Base-by-base conservation (phyloP, 2,113 vertebrate genomes). In the Syngnathus scovelli region DNA sequence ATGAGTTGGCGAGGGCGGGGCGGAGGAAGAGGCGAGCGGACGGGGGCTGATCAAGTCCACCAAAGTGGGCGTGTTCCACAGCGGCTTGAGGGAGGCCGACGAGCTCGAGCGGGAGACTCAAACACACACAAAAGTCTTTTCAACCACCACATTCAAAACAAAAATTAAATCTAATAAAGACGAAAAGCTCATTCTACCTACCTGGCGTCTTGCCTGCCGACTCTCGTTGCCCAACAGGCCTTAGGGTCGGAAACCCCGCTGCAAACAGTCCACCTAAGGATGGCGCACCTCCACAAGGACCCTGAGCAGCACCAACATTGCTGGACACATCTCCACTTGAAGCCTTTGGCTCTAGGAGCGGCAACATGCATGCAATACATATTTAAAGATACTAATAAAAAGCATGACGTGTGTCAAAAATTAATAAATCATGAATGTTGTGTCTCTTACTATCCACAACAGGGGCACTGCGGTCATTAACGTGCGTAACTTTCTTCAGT, bases 211-310 rank as follows among this genome's bases (percentile, higher is more conserved):
- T 87, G 38, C 61, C 75, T 64, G 72, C 39, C 59, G 21, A 0
- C 63, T 98, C 94, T 85, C 94, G 92, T 83, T 98, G 94, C 71
- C 95, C 93, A 56, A 89, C 87, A 5, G 95, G 94, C 80, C 92
- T 93, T 49, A 99, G 91, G 21, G 93, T 91, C 37, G 97, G 97
- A 86, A 99, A 99, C 49, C 97, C 96, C 55, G 92, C 93, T 41
- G 95, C 92, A 89, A 99, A 99, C 39, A 99, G 92, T 11, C 93
- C 95, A 59, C 94, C 92, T 78, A 95, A 67, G 59, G 92, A 87
- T 5, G 91, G 92, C 23, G 78, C 74, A n/a, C 87, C 90, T 56
- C 78, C 56, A n/a, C 75, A 81, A 46, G 84, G 60, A 23, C 81
- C 80, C 55, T 85, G 83, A 70, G 88, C 85, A 38, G 82, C 73